A percentile compares a stretch with the other conserved stretches of the same genome.
phyloP scores from a whole-genome alignment of 2,888 invertebrate genomes.

The Cephus runcator region DNA sequence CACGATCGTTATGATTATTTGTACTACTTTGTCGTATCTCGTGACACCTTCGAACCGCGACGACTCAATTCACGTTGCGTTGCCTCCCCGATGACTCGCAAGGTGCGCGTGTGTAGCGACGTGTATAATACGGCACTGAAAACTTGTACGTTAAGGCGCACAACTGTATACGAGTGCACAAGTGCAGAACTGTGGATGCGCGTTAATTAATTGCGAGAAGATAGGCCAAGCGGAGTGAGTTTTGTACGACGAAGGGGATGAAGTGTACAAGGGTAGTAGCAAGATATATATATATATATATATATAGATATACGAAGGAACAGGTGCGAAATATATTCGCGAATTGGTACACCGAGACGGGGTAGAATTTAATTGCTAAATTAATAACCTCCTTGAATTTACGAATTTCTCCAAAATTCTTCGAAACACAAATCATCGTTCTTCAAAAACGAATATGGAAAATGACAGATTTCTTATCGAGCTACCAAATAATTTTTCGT shows the following conservation, averaged over 20 bases:
- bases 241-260: slow-evolving; percentile 28
- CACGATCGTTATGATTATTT: no score
- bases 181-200: slow-evolving; percentile 39
- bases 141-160: not conserved
- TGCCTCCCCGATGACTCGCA: slow-evolving; percentile 10
- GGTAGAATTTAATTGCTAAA: slow-evolving; percentile 51
- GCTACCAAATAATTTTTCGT: no score
- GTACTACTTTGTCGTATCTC: not conserved
- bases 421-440: no score
- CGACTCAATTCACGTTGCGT: slow-evolving; percentile 15
- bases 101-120: not conserved
- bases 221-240: slow-evolving; percentile 19
- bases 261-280: slow-evolving; percentile 23
- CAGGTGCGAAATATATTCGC: slow-evolving; percentile 54
- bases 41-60: not conserved
- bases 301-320: slow-evolving; percentile 36
- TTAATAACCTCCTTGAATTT: slow-evolving; percentile 27
- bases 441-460: no score
- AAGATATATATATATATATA: slow-evolving; percentile 33
- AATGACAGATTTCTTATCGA: no score
- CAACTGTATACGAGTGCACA: slow-evolving; percentile 30
- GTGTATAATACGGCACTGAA: not conserved
- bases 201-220: slow-evolving; percentile 51
- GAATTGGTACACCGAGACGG: slow-evolving; percentile 34
- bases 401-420: no score